These are phyloP conservation scores for Engystomops pustulosus DNA, from an alignment of 2,113 vertebrate genomes.

Conservation along the genomic window DNA sequence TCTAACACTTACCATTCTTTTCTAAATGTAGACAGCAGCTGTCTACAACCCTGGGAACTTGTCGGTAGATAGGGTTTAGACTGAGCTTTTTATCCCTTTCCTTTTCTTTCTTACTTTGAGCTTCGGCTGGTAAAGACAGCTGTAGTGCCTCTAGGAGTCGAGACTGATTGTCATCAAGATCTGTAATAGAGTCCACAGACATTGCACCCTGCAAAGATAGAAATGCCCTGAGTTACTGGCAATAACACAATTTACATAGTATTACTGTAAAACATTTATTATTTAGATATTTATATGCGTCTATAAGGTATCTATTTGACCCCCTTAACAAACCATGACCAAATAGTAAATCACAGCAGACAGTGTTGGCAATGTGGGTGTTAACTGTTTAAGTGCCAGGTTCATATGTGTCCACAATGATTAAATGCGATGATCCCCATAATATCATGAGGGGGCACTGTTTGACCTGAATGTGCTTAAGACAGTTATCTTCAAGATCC, in stretches of 20 bases:
- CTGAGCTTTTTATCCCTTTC: slow-evolving; percentile 91
- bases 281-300: no score
- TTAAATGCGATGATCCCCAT: no score
- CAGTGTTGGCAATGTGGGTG: no score
- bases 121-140: slow-evolving; percentile 90
- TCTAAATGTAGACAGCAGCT: slow-evolving; percentile 97
- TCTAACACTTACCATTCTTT: slow-evolving; percentile 83
- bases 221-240: background rate
- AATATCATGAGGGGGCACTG: no score
- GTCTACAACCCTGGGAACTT: slow-evolving; percentile 93
- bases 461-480: no score
- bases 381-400: no score
- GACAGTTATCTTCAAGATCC: no score
- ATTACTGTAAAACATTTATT: no score
- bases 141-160: slow-evolving; percentile 94
- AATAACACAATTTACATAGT: background rate
- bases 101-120: slow-evolving; percentile 89
- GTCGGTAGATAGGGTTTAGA: slow-evolving; percentile 95
- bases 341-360: no score
- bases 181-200: slow-evolving; percentile 98
- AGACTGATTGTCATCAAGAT: slow-evolving; percentile 95
- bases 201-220: slow-evolving; percentile 85
- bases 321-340: no score
- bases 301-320: no score
- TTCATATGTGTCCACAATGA: no score